Percentiles rank a stretch among this genome's conserved stretches.
phyloP scores from a whole-genome alignment of 2,113 vertebrate species.

The Gobio gobio region DNA sequence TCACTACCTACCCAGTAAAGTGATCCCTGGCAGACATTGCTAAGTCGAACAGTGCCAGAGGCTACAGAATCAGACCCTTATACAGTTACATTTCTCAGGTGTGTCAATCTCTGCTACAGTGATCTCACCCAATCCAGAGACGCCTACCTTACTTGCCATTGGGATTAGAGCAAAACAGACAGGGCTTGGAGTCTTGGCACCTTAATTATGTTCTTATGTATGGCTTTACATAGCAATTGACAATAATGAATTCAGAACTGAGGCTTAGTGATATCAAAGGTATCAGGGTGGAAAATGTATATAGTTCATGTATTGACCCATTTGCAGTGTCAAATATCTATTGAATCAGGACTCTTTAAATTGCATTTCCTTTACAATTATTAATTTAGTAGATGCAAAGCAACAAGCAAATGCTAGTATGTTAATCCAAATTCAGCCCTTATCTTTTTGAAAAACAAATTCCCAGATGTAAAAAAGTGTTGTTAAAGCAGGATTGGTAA shows the following conservation, averaged over 20 bases:
- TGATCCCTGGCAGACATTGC: conserved; percentile 37
- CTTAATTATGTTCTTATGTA: conserved; percentile 36
- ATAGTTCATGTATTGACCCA: conserved; percentile 31
- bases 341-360: conserved; percentile 34
- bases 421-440: neutral
- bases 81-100: conserved; percentile 46
- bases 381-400: neutral
- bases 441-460: neutral
- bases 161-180: conserved; percentile 34
- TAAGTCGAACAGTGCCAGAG: conserved; percentile 30
- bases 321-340: neutral
- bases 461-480: too few species aligned
- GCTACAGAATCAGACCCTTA: conserved; percentile 38
- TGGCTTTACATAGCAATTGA: conserved; percentile 41
- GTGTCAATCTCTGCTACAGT: conserved; percentile 28
- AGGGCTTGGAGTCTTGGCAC: conserved; percentile 29
- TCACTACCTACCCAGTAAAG: conserved; percentile 46
- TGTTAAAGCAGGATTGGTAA: too few species aligned
- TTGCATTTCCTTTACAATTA: neutral
- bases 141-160: neutral
- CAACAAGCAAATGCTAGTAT: neutral
- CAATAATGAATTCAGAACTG: conserved; percentile 30
- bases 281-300: neutral
- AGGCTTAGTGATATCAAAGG: conserved; percentile 40
- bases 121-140: neutral